phyloP scores from a whole-genome alignment of 2,113 vertebrate species.

The Nerophis lumbriciformis region DNA sequence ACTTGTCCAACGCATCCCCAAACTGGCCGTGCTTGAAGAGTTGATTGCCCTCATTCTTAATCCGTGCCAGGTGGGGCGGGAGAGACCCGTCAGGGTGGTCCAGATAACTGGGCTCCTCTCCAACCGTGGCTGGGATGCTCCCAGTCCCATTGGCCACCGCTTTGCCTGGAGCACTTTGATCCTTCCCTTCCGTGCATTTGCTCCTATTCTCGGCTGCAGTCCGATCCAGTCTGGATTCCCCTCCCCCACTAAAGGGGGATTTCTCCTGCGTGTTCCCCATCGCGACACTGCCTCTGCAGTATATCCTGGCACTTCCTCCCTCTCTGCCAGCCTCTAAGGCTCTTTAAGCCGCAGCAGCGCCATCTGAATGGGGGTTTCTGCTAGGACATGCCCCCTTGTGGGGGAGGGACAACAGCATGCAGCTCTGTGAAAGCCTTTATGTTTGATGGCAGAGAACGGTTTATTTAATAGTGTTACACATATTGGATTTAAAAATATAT shows the following conservation, averaged over 20 bases:
- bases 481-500: too few relatives aligned
- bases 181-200: constrained; percentile 13
- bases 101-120: constrained; percentile 16
- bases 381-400: constrained; percentile 64
- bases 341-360: constrained; percentile 60
- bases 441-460: neutral
- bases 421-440: constrained; percentile 30
- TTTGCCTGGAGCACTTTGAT: constrained; percentile 12
- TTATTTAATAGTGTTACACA: neutral
- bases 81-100: constrained; percentile 67
- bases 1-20: constrained; percentile 77
- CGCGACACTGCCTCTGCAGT: constrained; percentile 44
- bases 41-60: constrained; percentile 83
- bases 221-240: constrained; percentile 19
- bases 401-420: constrained; percentile 54
- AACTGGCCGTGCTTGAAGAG: constrained; percentile 87
- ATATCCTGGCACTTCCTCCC: constrained; percentile 30
- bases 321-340: constrained; percentile 27
- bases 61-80: constrained; percentile 67
- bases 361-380: constrained; percentile 45
- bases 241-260: constrained; percentile 56
- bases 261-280: constrained; percentile 91
- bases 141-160: constrained; percentile 46
- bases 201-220: neutral
- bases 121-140: neutral